Base-by-base conservation (phyloP, 2,888 invertebrate genomes). In the Oscheius sp. region DNA sequence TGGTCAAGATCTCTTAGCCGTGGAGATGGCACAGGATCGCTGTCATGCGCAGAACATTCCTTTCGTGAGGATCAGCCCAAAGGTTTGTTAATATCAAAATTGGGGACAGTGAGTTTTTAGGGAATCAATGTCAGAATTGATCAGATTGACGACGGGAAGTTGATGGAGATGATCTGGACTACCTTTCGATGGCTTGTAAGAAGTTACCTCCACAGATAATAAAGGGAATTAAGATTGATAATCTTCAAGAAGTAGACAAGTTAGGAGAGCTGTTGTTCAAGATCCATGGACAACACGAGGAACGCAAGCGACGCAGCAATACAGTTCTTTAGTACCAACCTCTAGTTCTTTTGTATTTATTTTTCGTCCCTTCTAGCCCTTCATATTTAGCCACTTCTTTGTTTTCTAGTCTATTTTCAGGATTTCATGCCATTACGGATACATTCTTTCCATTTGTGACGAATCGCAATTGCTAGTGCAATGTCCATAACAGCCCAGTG, bases 81-180 rank as follows among this genome's bases (percentile, higher is more conserved):
- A 71, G 41, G 68, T 67, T 24, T 5, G 67, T 28, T 2, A 17
- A 22, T 17, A 50, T 32, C 8, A 36, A 33, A 36, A 33, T 24
- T 22, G n/a, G 17, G 20, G 4, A 22, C 12, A 65, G 17, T 36
- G 17, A 3, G 24, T 17, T 22, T 69, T 36, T 30, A 69, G 70
- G 77, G 77, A n/a, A 80, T 83, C 62, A 68, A 78, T 36, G 83
- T 81, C 4, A 66, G 82, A 45, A 83, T 83, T 41, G 83, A 83
- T 72, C 72, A 72, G 51, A 80, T 82, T 56, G 80, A 83, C 62
- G 82, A 83, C 32, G 74, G 75, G 22, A 83, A 83, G 56, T 68
- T 83, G 54, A 78, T 80, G 80, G 78, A 81, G 56, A 83, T 83
- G 83, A 80, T 83, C 36, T 83, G 83, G 83, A 74, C 70, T 4